Evolutionary conservation across 2,888 invertebrate genomes (phyloP), one percentile per base, ranked within the genome.

Genomic region (Tanaodytes sp.): DNA sequence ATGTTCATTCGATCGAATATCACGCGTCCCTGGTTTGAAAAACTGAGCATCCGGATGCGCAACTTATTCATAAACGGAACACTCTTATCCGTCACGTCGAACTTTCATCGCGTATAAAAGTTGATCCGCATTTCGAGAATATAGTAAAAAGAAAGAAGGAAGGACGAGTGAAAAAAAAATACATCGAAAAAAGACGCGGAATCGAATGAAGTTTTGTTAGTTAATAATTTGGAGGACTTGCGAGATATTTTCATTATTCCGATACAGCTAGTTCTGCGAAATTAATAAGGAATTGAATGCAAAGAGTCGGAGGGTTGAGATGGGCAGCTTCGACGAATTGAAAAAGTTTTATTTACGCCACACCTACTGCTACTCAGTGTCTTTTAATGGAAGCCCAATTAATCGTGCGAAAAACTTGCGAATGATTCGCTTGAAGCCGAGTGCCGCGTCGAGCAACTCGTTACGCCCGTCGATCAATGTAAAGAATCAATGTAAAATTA

Each of bases 201-300:
- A 9, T 9, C 16, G 36, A 39, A 36, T 57, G 36, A 63, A 63
- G 49, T 64, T 59, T 58, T 64, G 48, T 69, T 69, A 49, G 48
- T 63, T 69, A 59, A 64, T 64, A 64, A 64, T 69, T 64, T 69
- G 37, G 48, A 49, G 11, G 59, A 64, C 54, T 64, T 63, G 42
- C 52, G 20, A 62, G 63, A 52, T 63, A 68, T 63, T 63, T 68
- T 63, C 63, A 68, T 68, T 58, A 68, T 58, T 54, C 58, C 30
- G 37, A 58, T 63, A 57, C 43, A 52, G 48, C 48, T 37, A 58
- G 18, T 58, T 42, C 54, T 40, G 36, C 14, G 58, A 58, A 68
- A 68, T 68, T 68, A 63, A 68, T 63, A 63, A 62, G 63, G 30
- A 57, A 62, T 62, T 68, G 52, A 63, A 68, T n/a, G n/a, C n/a